phyloP scores from a whole-genome alignment of 1,140 invertebrate species.

The Propsilocerus akamusi region DNA sequence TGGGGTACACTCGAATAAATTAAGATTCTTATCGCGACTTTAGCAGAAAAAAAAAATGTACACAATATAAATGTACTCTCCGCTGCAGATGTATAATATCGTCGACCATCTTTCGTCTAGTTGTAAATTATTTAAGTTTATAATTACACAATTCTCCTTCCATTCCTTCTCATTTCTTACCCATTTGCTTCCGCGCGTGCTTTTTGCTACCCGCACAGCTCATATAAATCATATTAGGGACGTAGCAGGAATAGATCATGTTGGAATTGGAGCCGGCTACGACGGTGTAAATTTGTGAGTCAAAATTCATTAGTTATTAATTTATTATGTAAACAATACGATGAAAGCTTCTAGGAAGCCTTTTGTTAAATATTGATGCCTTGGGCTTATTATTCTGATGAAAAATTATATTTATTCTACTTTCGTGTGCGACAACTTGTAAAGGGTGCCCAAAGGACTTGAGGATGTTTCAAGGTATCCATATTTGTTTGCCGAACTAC shows the following conservation, averaged over 20 bases:
- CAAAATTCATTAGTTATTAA: neutral
- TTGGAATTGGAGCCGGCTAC: conserved; percentile 64
- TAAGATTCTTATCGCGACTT: neutral
- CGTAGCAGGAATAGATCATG: conserved; percentile 66
- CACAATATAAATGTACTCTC: neutral
- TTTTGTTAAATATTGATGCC: too few relatives aligned
- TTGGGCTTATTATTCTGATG: neutral
- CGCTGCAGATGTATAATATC: too few relatives aligned
- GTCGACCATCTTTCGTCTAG: too few relatives aligned
- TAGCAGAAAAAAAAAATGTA: neutral
- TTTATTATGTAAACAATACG: neutral
- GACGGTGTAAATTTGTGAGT: conserved; percentile 69
- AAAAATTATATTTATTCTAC: conserved; percentile 5
- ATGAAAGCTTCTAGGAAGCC: neutral
- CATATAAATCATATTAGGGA: conserved; percentile 75
- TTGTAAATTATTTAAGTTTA: too few relatives aligned
- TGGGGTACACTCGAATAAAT: neutral
- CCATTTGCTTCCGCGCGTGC: neutral
- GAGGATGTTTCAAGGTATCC: conserved; percentile 76
- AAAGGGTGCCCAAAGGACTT: conserved; percentile 49
- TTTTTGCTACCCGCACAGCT: conserved; percentile 30
- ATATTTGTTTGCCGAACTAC: conserved; percentile 44
- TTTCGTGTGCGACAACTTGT: too few relatives aligned
- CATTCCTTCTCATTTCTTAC: too few relatives aligned
- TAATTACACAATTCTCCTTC: too few relatives aligned